Conservation (phyloP, 2,797 vertebrate species). For the Eidolon dupreanum region DNA sequence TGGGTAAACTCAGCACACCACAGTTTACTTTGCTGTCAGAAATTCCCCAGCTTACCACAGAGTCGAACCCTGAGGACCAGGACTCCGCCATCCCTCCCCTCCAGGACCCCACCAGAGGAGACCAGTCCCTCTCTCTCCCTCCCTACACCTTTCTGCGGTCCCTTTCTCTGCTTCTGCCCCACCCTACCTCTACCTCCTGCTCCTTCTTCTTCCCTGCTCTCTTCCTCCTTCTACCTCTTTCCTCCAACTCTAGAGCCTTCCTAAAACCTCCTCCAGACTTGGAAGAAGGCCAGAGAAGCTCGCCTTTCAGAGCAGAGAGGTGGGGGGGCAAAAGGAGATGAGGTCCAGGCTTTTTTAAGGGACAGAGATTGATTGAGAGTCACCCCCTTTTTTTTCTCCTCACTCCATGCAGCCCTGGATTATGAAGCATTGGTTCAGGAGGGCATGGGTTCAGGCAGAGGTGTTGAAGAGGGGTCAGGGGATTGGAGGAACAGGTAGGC, state of each 20-base stretch:
- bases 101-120: background rate
- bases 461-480: background rate
- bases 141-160: background rate
- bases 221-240: background rate
- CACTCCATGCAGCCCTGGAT: background rate
- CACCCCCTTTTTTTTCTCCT: too few species aligned
- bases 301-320: background rate
- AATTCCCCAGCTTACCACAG: conserved; percentile 68
- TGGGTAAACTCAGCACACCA: conserved; percentile 82
- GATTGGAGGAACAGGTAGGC: accelerated
- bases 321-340: background rate
- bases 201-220: background rate
- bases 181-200: background rate
- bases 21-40: conserved; percentile 84
- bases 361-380: background rate
- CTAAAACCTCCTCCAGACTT: background rate
- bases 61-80: conserved; percentile 59
- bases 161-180: background rate
- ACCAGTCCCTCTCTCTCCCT: background rate
- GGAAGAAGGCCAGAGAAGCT: background rate
- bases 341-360: background rate
- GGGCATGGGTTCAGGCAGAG: background rate
- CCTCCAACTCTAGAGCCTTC: background rate
- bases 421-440: background rate
- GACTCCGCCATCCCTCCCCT: background rate